Base-by-base conservation (phyloP, 2,888 invertebrate species). In the Tenodera sinensis region DNA sequence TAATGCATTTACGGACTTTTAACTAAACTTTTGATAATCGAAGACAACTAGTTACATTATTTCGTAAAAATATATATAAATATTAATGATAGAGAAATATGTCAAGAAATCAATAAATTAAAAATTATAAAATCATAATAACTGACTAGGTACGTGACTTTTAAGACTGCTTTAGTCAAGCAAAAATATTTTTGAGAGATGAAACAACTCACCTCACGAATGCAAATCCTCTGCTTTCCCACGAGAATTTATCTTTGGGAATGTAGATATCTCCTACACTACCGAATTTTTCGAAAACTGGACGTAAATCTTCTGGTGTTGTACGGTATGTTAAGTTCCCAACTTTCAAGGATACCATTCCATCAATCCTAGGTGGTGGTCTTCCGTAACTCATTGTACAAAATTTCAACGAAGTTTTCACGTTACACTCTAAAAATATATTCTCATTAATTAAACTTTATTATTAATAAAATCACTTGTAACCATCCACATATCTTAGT, bases 251-350 rank as follows among this genome's bases (percentile, higher is more conserved):
- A 93, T 99, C 99, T 92, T 98, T 95, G 28, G 99, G 99, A 93
- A 99, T 99, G 94, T 99, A 99, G 93, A 99, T 98, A 94, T 99
- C 99, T 88, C 99, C 99, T 90, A 99, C 99, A 93, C 99, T 99
- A 86, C 99, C 99, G 94, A 99, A 99, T 93, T 98, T 96, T 93
- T 98, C 98, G 93, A 98, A 98, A 89, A 98, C 98, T 91, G 98
- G 95, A 92, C 98, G 96, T 92, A 99, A 94, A 95, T 99, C 99
- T 93, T 99, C 99, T 89, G 98, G 98, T 88, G 99, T 99, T 87
- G 99, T 99, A 91, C 99, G 96, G 94, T 99, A 99, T 85, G 99
- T 99, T 92, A 99, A 95, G 95, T 99, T 99, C 93, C 99, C 99
- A 91, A 99, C 99, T 95, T 99, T 99, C 89, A 99, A 94, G 85